Evolutionary conservation across 1,140 invertebrate species (phyloP), one percentile per base, ranked within the genome.

Genomic region (Campoletis sonorensis): DNA sequence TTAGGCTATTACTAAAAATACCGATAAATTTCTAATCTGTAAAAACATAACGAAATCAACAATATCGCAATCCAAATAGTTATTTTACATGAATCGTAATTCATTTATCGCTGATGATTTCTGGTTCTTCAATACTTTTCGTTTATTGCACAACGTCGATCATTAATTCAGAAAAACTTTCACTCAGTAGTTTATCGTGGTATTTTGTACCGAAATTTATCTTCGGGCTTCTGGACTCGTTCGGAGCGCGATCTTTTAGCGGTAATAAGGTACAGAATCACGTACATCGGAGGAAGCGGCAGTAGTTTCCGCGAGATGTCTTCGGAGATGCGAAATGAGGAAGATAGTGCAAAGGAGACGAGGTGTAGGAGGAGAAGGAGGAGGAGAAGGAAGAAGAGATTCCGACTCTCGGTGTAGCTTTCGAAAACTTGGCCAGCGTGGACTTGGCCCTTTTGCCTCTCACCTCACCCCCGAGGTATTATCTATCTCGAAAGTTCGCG

Each of bases 401-500:
- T 78, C 67, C 64, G 26, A 8, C 3, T 13, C 18, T 37, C 70
- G 37, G 10, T 23, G 54, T 70, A 30, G 83, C 79, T 87, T 85
- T 87, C 84, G 64, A 87, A 70, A 70, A 87, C 83, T 87, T 87
- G 84, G 86, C 86, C 85, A 83, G 83, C 80, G 79, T 27, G 27
- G 81, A 81, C 61, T 23, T n/a, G 67, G 15, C 26, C 27, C 61
- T 67, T 67, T 67, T 23, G 4, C 61, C 61, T 67, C 67, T 33
- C 27, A 30, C 67, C 23, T 23, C 23, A 70, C 5, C 61, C 26
- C 13, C 21, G 67, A 33, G 67, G 84, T 86, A 87, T 87, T 88
- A 88, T 88, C 86, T 88, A 87, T 87, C 84, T 84, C 71, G 85
- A 80, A 88, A 88, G 87, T 88, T 88, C 78, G 81, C 82, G 67